These are phyloP conservation scores for Cephus sareptanus DNA, from an alignment of 2,888 invertebrate species.

Conservation along the genomic window DNA sequence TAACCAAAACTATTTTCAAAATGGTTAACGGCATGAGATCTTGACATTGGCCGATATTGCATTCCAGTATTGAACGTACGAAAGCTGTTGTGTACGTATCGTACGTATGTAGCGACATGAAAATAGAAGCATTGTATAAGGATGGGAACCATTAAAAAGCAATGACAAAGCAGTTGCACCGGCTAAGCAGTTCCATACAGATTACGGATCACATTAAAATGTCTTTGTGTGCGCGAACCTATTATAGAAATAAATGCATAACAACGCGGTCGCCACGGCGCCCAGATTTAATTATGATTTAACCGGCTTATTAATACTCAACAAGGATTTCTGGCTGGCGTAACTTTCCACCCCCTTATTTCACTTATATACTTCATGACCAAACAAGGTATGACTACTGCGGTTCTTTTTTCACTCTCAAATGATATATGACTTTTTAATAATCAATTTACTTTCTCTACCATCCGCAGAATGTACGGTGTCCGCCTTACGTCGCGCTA, in stretches of 20 bases:
- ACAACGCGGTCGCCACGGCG: slow-evolving; percentile 24
- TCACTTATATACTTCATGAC: background rate
- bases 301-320: slow-evolving; percentile 37
- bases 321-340: slow-evolving; percentile 1
- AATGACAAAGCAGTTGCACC: slow-evolving; percentile 23
- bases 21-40: background rate
- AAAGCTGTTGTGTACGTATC: background rate
- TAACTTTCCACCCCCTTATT: background rate
- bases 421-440: background rate
- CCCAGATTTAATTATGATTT: slow-evolving; percentile 39
- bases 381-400: background rate
- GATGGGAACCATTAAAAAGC: slow-evolving; percentile 20
- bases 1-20: background rate
- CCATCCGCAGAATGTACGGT: background rate
- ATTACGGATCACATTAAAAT: slow-evolving; percentile 31
- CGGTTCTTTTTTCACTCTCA: background rate
- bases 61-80: background rate
- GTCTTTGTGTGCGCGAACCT: slow-evolving; percentile 23
- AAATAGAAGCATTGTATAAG: background rate
- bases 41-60: background rate
- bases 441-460: background rate
- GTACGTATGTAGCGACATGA: slow-evolving; percentile 2
- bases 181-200: slow-evolving; percentile 23
- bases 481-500: background rate
- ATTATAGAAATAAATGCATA: slow-evolving; percentile 28